Evolutionary conservation across 2,888 invertebrate species (phyloP).

Genomic region (Digitonthophagus gazella): DNA sequence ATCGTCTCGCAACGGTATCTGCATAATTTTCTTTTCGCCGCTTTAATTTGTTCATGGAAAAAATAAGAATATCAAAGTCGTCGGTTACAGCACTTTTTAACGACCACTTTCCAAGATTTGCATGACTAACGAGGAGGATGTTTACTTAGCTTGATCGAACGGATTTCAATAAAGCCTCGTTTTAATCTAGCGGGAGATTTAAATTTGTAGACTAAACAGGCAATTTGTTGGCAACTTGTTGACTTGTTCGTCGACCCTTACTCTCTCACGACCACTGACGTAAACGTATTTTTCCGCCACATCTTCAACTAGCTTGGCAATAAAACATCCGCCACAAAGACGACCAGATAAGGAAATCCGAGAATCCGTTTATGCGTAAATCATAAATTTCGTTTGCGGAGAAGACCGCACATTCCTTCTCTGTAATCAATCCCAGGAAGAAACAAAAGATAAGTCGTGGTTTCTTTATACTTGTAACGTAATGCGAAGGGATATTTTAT

Average conservation of each 20-base stretch:
- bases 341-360: not conserved
- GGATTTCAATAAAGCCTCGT: too few species aligned
- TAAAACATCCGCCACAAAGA: not conserved
- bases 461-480: not conserved
- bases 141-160: not conserved
- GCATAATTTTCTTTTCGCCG: not conserved
- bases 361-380: not conserved
- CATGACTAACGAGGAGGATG: not conserved
- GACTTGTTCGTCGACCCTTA: not conserved
- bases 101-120: not conserved
- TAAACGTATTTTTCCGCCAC: too few species aligned
- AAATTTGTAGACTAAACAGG: not conserved
- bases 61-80: not conserved
- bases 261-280: too few species aligned
- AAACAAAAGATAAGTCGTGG: not conserved
- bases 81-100: not conserved
- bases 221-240: not conserved
- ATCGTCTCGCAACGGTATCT: not conserved
- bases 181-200: not conserved
- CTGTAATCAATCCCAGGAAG: not conserved
- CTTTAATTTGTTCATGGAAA: not conserved
- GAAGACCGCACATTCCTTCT: not conserved
- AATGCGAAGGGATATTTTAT: not conserved
- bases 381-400: not conserved
- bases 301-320: not conserved